Conservation (phyloP, 2,113 vertebrate genomes). For the Trogon surrucura region DNA sequence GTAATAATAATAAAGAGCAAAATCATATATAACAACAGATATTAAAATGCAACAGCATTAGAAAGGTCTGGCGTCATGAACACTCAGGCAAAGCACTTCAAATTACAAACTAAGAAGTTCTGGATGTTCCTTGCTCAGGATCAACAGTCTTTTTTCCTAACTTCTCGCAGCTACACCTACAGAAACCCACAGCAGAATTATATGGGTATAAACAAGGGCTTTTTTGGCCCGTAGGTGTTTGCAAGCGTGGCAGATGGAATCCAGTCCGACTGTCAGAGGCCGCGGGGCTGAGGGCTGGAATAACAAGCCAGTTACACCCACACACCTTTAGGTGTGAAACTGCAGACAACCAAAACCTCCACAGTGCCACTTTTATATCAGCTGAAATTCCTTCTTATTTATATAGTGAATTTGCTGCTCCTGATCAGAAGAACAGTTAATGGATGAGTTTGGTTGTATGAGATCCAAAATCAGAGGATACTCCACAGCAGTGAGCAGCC, state of each 20-base stretch:
- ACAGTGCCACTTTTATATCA: not conserved
- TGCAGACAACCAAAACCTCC: not conserved
- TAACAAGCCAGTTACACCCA: not conserved
- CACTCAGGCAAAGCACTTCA: not conserved
- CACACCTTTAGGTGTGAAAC: not conserved
- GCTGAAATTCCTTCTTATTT: not conserved
- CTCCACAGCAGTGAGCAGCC: not conserved
- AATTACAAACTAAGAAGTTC: not conserved
- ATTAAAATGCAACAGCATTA: not conserved
- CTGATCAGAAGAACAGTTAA: not conserved
- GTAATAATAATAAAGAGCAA: not conserved
- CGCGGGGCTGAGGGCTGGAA: not conserved
- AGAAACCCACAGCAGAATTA: not conserved
- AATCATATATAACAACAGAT: not conserved
- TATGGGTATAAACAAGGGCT: not conserved
- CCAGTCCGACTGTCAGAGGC: not conserved
- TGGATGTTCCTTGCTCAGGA: not conserved
- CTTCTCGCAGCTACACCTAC: not conserved
- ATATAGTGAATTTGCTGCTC: not conserved
- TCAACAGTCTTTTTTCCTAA: not conserved
- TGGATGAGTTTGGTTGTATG: not conserved
- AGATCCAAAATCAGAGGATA: not conserved
- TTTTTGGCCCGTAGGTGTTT: not conserved
- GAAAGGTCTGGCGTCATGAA: not conserved
- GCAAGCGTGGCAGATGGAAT: not conserved